Evolutionary conservation across 2,113 vertebrate genomes (phyloP).

Genomic region (Crotalus tigris): DNA sequence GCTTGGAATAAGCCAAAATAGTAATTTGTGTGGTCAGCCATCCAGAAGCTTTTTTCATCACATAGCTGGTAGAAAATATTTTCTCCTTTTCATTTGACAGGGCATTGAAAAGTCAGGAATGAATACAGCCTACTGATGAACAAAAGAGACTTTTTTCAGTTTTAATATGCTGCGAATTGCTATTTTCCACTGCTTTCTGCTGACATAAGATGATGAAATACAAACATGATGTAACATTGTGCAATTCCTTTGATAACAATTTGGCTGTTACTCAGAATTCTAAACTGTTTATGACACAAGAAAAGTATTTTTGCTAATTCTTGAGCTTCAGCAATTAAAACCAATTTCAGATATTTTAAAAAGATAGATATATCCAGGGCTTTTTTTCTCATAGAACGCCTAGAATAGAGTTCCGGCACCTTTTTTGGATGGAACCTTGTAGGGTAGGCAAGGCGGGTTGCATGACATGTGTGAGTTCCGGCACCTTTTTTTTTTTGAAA

Average conservation of each 20-base stretch:
- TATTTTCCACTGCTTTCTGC: background rate
- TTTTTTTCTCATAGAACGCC: too few relatives aligned
- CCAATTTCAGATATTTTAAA: background rate
- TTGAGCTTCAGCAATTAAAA: background rate
- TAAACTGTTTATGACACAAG: background rate
- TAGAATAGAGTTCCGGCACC: too few relatives aligned
- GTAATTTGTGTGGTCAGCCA: conserved; percentile 14
- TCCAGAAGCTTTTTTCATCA: conserved; percentile 22
- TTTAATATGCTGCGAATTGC: background rate
- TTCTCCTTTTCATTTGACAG: background rate
- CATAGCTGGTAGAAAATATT: conserved; percentile 35
- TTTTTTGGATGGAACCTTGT: too few relatives aligned
- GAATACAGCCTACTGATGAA: conserved; percentile 3
- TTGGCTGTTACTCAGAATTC: background rate
- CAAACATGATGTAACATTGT: conserved; percentile 21
- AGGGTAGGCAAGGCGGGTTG: too few relatives aligned
- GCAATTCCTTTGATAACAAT: conserved; percentile 3
- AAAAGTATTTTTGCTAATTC: background rate
- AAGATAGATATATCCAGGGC: background rate
- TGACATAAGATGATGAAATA: background rate
- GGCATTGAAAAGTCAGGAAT: conserved; percentile 23
- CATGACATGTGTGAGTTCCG: too few relatives aligned
- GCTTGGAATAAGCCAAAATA: conserved; percentile 21
- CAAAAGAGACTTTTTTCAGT: background rate
- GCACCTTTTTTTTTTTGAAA: too few relatives aligned